Evolutionary conservation across 1,140 invertebrate genomes (phyloP).

Genomic region (Myzus persicae): DNA sequence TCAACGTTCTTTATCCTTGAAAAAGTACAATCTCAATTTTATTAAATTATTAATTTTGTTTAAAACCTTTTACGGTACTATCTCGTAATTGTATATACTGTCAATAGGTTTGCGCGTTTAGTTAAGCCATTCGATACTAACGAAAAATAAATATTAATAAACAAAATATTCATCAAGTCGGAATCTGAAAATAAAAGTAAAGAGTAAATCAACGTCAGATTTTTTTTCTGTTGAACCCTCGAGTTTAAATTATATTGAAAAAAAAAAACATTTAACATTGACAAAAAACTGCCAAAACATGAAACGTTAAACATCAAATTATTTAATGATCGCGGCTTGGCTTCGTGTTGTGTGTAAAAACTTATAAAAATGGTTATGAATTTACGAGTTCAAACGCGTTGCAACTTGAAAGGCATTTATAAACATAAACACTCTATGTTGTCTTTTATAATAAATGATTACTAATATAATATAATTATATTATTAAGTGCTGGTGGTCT

Average conservation of each 20-base stretch:
- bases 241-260: neutral
- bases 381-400: neutral
- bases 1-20: neutral
- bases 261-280: neutral
- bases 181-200: neutral
- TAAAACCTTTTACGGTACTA: neutral
- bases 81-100: neutral
- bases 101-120: neutral
- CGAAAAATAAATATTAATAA: neutral
- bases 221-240: neutral
- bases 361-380: neutral
- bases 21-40: neutral
- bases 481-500: neutral
- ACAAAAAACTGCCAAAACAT: neutral
- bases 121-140: neutral
- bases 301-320: neutral
- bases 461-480: neutral
- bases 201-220: neutral
- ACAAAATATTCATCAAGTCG: neutral
- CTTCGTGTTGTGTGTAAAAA: neutral
- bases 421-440: neutral
- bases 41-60: neutral
- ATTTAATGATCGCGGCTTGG: neutral
- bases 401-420: neutral
- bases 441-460: neutral